Evolutionary conservation across 2,888 invertebrate genomes (phyloP).

Genomic region (Blera fallax): DNA sequence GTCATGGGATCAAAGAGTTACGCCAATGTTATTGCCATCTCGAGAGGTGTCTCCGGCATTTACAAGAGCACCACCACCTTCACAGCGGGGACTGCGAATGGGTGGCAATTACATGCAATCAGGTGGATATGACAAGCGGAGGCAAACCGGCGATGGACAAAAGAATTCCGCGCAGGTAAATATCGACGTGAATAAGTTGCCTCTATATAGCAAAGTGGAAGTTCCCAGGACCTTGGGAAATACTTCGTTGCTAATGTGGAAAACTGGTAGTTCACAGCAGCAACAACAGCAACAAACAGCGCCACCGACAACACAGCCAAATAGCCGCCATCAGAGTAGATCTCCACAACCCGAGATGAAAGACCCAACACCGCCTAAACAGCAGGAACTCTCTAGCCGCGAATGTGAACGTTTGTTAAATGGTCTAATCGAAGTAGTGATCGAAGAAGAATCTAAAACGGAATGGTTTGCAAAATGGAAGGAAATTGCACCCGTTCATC

Average conservation of each 20-base stretch:
- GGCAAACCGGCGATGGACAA: slow-evolving; percentile 59
- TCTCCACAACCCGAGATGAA: neutral
- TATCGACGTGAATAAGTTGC: slow-evolving; percentile 78
- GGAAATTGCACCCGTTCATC: slow-evolving; percentile 72
- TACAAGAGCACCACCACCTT: slow-evolving; percentile 49
- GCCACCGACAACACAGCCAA: slow-evolving; percentile 8
- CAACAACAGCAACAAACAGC: neutral
- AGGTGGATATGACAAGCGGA: slow-evolving; percentile 40
- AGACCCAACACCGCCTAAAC: neutral
- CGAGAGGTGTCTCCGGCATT: slow-evolving; percentile 52
- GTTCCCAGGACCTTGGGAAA: slow-evolving; percentile 76
- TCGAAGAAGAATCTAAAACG: slow-evolving; percentile 61
- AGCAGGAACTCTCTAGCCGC: slow-evolving; percentile 7
- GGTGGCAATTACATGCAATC: slow-evolving; percentile 12
- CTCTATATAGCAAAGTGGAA: slow-evolving; percentile 74
- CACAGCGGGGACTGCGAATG: slow-evolving; percentile 28
- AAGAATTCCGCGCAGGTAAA: slow-evolving; percentile 74
- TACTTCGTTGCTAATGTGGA: slow-evolving; percentile 76
- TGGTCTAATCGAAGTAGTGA: slow-evolving; percentile 76
- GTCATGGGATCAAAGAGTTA: slow-evolving; percentile 77
- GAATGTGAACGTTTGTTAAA: slow-evolving; percentile 76
- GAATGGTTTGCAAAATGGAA: slow-evolving; percentile 74
- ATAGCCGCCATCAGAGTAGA: slow-evolving; percentile 19
- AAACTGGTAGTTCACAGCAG: slow-evolving; percentile 73
- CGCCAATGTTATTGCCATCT: neutral